These are phyloP conservation scores for Ephestia elutella DNA, from an alignment of 1,140 invertebrate genomes.

Conservation along the genomic window DNA sequence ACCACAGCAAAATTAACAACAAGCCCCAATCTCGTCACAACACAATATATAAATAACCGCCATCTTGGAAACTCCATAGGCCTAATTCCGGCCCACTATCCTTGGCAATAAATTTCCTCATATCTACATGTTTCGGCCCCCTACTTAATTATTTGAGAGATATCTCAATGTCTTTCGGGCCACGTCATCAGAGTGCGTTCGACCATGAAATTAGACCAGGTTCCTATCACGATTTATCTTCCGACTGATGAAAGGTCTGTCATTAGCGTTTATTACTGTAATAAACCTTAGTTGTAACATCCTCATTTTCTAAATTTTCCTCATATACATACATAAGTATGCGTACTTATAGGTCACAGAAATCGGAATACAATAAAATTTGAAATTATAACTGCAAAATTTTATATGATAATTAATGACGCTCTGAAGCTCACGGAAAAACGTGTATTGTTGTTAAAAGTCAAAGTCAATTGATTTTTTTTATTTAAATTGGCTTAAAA, in stretches of 20 bases:
- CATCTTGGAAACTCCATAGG: neutral
- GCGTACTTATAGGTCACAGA: no score
- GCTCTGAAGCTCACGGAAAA: no score
- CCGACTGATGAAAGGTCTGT: neutral
- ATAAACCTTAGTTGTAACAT: neutral
- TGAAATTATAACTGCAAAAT: no score
- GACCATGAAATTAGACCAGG: neutral
- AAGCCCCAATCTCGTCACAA: neutral
- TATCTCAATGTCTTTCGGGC: neutral
- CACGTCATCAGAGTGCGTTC: neutral
- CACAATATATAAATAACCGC: neutral
- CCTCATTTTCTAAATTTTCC: neutral
- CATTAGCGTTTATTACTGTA: neutral
- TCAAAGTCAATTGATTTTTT: no score
- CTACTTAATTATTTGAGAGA: neutral
- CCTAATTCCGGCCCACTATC: neutral
- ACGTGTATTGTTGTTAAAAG: no score
- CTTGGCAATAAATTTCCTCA: conserved; percentile 2
- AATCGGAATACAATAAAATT: no score
- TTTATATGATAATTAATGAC: no score
- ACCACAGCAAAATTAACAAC: no score
- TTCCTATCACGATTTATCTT: neutral
- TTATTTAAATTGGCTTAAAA: no score
- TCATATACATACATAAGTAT: neutral
- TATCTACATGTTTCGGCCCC: conserved; percentile 4